Base-by-base conservation (phyloP, 53 echinoderm and acorn worm genomes). In the Astropecten irregularis region DNA sequence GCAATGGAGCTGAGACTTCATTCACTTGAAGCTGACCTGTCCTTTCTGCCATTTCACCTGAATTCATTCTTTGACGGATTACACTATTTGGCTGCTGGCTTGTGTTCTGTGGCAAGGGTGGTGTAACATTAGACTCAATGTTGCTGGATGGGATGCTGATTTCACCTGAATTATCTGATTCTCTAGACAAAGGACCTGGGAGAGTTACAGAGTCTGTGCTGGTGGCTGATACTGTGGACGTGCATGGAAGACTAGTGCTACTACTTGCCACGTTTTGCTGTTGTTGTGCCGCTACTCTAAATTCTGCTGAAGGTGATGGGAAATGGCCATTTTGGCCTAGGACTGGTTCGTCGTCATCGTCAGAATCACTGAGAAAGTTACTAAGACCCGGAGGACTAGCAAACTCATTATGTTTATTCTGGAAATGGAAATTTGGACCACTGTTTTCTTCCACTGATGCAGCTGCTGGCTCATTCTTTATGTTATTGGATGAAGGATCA, bases 61-160 rank as follows among this genome's bases (percentile, higher is more conserved):
- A 62, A 33, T 79, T 60, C 46, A 60, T 5, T 47, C 63, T 40
- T 39, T 50, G 35, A 16, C 62, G 79, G 47, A 62, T 11, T 11
- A 79, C 79, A 79, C 79, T 79, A 20, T 79, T 79, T 46, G 79
- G 79, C 14, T 21, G 79, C 10, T 0, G 34, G 9, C 79, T 79
- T 1, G 40, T 11, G 39, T 22, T 37, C 26, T 7, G 62, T 10
- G 42, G 46, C 62, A 46, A 61, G 2, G 18, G 20, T 14, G 16
- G 4, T 48, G 19, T 40, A 18, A 58, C n/a, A 21, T 76, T 40
- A 1, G 79, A 46, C 3, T 40, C 33, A 29, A 11, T 46, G 26
- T 9, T 62, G 20, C 31, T 19, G n/a, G n/a, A n/a, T n/a, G n/a
- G n/a, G n/a, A n/a, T n/a, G n/a, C n/a, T n/a, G n/a, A n/a, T n/a